These are phyloP conservation scores for Phalera bucephala DNA, from an alignment of 2,888 invertebrate genomes.

Conservation along the genomic window DNA sequence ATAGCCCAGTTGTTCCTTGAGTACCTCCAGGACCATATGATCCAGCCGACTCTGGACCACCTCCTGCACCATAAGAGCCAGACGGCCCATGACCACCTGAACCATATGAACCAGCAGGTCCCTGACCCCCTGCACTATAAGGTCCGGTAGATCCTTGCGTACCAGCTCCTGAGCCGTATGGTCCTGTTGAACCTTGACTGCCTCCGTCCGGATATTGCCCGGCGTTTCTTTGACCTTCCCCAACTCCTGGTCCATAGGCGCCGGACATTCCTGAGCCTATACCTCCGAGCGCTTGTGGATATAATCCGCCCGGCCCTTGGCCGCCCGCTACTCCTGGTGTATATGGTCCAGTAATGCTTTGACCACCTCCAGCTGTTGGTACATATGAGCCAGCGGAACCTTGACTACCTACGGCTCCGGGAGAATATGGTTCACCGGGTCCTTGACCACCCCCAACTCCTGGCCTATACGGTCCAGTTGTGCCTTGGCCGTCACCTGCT, in stretches of 20 bases:
- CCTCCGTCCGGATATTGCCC: conserved; percentile 10
- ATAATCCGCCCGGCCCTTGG: background rate
- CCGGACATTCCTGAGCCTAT: conserved; percentile 1
- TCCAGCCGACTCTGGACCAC: conserved; percentile 2
- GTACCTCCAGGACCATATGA: conserved; percentile 6
- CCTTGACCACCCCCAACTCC: background rate
- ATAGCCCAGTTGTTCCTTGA: background rate
- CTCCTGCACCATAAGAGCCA: conserved; percentile 11
- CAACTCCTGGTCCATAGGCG: background rate
- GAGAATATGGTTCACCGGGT: background rate
- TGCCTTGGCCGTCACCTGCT: background rate
- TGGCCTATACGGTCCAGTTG: background rate
- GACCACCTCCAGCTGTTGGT: background rate
- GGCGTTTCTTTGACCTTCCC: conserved; percentile 3
- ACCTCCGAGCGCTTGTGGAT: background rate
- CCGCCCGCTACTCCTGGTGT: background rate
- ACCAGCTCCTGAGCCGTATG: conserved; percentile 5
- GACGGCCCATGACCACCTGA: conserved; percentile 3
- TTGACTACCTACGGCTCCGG: background rate
- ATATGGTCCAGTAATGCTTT: background rate
- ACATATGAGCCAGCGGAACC: background rate
- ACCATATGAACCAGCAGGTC: conserved; percentile 10
- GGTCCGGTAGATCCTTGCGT: conserved; percentile 2
- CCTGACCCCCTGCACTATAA: conserved; percentile 7
- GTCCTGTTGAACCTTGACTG: conserved; percentile 9